Conservation (phyloP, 2,113 vertebrate genomes). For the Etheostoma cragini region DNA sequence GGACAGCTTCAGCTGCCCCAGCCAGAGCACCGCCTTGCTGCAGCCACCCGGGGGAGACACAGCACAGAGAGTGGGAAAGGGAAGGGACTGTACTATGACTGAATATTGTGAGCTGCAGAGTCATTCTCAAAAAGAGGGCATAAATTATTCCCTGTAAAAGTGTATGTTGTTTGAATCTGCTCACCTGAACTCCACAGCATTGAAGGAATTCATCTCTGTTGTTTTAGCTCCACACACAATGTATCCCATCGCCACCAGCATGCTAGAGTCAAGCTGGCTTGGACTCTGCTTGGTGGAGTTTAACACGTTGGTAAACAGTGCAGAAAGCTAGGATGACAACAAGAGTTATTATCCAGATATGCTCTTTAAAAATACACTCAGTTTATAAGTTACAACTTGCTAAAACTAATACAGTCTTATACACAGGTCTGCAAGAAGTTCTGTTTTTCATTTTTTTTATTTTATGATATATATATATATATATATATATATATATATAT, state of each 20-base stretch:
- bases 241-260: conserved; percentile 83
- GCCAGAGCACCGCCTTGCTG: conserved; percentile 84
- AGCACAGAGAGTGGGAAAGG: not conserved
- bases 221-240: conserved; percentile 82
- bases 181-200: conserved; percentile 86
- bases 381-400: not conserved
- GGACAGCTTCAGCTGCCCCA: conserved; percentile 78
- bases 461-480: too few relatives aligned
- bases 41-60: conserved; percentile 60
- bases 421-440: not conserved
- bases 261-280: conserved; percentile 82
- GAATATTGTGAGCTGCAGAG: not conserved
- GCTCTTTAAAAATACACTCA: not conserved
- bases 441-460: not conserved
- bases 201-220: conserved; percentile 76
- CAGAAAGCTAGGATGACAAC: conserved; percentile 68
- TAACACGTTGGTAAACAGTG: conserved; percentile 73
- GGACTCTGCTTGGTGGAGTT: conserved; percentile 75
- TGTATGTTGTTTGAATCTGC: not conserved
- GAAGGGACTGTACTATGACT: not conserved
- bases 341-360: not conserved
- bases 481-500: too few relatives aligned
- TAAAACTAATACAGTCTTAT: not conserved
- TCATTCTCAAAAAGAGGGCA: not conserved
- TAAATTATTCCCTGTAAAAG: not conserved